Conservation (phyloP, 1,140 invertebrate species). For the Mesaphorura yosii region DNA sequence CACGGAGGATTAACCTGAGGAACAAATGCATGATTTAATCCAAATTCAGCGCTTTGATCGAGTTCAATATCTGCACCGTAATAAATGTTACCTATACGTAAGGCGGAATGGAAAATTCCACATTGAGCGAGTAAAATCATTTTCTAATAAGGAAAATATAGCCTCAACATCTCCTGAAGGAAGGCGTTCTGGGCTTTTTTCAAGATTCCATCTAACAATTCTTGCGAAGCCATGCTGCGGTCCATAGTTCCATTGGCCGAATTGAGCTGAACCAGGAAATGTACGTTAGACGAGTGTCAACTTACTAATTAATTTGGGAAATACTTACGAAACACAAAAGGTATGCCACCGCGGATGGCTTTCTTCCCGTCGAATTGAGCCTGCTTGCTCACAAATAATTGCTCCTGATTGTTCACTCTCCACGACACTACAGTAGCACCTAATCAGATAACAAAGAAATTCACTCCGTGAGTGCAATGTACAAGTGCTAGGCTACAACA, state of each 20-base stretch:
- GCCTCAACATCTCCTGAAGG: slow-evolving; percentile 81
- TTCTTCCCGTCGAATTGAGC: slow-evolving; percentile 90
- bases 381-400: slow-evolving; percentile 86
- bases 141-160: slow-evolving; percentile 80
- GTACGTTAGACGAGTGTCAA: neutral
- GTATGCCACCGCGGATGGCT: slow-evolving; percentile 85
- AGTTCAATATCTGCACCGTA: neutral
- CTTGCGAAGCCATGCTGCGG: slow-evolving; percentile 90
- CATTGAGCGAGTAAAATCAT: slow-evolving; percentile 80
- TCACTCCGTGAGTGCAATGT: neutral
- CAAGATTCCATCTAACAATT: slow-evolving; percentile 71
- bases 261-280: slow-evolving; percentile 61
- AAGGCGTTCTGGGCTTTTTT: slow-evolving; percentile 70
- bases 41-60: slow-evolving; percentile 1
- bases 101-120: slow-evolving; percentile 72
- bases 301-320: slow-evolving; percentile 5
- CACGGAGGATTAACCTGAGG: slow-evolving; percentile 75
- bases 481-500: neutral
- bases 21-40: slow-evolving; percentile 33
- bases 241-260: slow-evolving; percentile 81
- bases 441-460: slow-evolving; percentile 35
- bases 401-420: slow-evolving; percentile 87
- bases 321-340: slow-evolving; percentile 94
- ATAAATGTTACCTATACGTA: slow-evolving; percentile 24
- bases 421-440: slow-evolving; percentile 88